Conservation (phyloP, 2,113 vertebrate genomes). For the Eidolon helvum region DNA sequence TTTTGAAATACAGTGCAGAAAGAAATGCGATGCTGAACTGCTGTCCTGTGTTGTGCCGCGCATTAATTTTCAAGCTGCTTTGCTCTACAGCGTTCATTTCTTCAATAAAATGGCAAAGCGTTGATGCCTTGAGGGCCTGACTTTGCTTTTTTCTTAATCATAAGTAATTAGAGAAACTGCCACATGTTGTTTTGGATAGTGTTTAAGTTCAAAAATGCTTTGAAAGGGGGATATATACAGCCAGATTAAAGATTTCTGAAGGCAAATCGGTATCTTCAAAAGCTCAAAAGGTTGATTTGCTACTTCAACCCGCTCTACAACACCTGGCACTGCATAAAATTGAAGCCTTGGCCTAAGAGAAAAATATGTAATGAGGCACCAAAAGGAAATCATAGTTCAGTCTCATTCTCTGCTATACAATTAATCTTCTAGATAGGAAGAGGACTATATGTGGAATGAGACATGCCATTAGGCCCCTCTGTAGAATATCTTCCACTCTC, state of each 20-base stretch:
- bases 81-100: slow-evolving; percentile 37
- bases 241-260: slow-evolving; percentile 60
- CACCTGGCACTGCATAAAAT: slow-evolving; percentile 66
- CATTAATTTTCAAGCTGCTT: slow-evolving; percentile 51
- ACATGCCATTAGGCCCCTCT: background rate
- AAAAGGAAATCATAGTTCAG: slow-evolving; percentile 38
- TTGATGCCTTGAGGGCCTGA: slow-evolving; percentile 53
- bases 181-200: slow-evolving; percentile 68
- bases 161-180: slow-evolving; percentile 74
- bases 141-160: slow-evolving; percentile 68
- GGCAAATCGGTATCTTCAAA: slow-evolving; percentile 70
- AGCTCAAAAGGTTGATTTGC: slow-evolving; percentile 75
- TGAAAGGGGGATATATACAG: slow-evolving; percentile 30
- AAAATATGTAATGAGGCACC: slow-evolving; percentile 41
- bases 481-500: background rate
- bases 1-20: slow-evolving; percentile 43
- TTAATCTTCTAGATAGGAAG: slow-evolving; percentile 47
- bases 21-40: background rate
- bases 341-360: slow-evolving; percentile 50
- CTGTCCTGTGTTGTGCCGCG: background rate
- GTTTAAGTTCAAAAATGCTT: slow-evolving; percentile 67
- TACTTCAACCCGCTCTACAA: slow-evolving; percentile 42
- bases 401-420: background rate
- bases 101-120: slow-evolving; percentile 39
- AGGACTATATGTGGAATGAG: background rate